Conservation (phyloP, 64 coral and sea anemone genomes). For the Cladopsammia gracilis region DNA sequence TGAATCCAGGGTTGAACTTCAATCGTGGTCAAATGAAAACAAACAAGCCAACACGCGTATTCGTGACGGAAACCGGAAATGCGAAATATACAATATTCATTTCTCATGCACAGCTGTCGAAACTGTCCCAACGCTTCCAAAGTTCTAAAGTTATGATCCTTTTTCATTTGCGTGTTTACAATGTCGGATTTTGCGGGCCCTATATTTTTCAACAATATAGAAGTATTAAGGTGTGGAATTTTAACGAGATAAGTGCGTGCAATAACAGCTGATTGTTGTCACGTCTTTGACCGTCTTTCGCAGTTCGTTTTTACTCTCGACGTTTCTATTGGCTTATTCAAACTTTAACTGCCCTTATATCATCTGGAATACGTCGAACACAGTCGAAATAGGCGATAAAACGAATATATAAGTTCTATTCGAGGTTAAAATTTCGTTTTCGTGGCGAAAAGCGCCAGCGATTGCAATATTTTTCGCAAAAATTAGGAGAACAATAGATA, state of each 20-base stretch:
- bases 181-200: neutral
- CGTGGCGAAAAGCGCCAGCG: neutral
- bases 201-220: neutral
- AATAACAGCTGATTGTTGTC: conserved; percentile 12
- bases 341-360: neutral
- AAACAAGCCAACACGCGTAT: neutral
- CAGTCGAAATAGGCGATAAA: neutral
- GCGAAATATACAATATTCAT: neutral
- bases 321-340: neutral
- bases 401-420: neutral
- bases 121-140: neutral
- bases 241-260: neutral
- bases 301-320: neutral
- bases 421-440: neutral
- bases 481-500: neutral
- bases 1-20: no score
- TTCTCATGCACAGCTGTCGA: neutral
- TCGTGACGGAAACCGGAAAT: conserved; percentile 7
- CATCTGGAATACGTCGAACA: neutral
- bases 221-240: neutral
- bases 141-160: neutral
- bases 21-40: neutral
- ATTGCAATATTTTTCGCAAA: neutral
- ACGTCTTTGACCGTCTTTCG: neutral
- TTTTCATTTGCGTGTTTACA: neutral